Evolutionary conservation across 2,113 vertebrate genomes (phyloP), one percentile per base, ranked within the genome.

Genomic region (Neogale vison): DNA sequence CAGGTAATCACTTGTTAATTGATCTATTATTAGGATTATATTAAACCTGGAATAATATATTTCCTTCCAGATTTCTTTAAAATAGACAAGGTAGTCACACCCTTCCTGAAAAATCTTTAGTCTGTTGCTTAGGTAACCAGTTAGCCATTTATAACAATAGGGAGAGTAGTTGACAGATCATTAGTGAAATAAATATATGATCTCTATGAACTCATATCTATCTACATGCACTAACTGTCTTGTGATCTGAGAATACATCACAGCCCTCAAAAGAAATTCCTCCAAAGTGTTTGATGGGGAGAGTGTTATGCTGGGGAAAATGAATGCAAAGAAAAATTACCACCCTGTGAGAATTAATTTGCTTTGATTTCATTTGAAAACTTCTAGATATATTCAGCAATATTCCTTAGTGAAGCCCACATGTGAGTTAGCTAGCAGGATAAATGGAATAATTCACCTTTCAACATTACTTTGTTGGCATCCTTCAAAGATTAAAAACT

Each of bases 1-100:
- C 91, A 98, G 55, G 94, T 98, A 98, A 98, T 98, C 95, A 94
- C 55, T 98, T 98, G 91, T 96, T 98, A 98, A 98, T 98, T 98
- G 79, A 97, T 98, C 93, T 98, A 72, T 93, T 98, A 94, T 90
- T 92, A 85, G 74, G 85, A 95, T 95, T 92, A 14, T 93, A 97
- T 86, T 95, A 98, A 98, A 95, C 69, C 87, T 0, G 2, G 61
- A 96, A 31, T 65, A 95, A 96, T 95, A 17, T 50, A 65, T 85
- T 84, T 34, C 0, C 47, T 80, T 86, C 42, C 6, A 84, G 77
- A 97, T 96, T 95, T 93, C 77, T 97, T 83, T 96, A 88, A 93
- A 96, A 97, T 92, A 34, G 69, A 86, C 87, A 96, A 95, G 0
- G 18, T 97, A 67, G 59, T 94, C 94, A 92, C 74, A 34, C 31